Evolutionary conservation across 2,888 invertebrate species (phyloP), one percentile per base, ranked within the genome.

Genomic region (Furcula furcula): DNA sequence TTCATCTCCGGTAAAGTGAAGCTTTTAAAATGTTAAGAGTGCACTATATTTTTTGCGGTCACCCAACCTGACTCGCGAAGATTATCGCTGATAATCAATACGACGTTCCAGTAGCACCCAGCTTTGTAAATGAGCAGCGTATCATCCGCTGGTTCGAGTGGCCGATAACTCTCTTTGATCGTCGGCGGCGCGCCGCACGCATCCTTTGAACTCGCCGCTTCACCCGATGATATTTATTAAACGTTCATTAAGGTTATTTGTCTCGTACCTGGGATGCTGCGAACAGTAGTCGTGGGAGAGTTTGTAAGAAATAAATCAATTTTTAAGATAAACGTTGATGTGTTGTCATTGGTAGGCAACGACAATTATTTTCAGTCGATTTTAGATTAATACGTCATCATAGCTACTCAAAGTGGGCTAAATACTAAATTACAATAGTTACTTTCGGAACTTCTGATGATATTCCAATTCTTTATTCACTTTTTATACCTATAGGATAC

Each of bases 141-240:
- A n/a, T n/a, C n/a, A 75, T 77, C 66, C 64, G 55, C 45, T 57
- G 69, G 71, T 73, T 72, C 70, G 68, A 76, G 79, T 75, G 68
- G 73, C 58, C 68, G 78, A 79, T 80, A 80, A 77, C 69, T 75
- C 65, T 73, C 82, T 79, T 83, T 84, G 80, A 81, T 75, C 67
- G 63, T 39, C 40, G 42, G 44, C 47, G 42, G 44, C 47, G 64
- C 46, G 46, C 44, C 56, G n/a, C 60, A 53, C 62, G 63, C 62
- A 61, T 65, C 55, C 69, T 83, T 86, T 86, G 75, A 82, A 76
- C 74, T 66, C 55, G 65, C 84, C 85, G 84, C 68, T 67, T 60
- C 67, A 66, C 65, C 72, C 61, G 67, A 66, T 56, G 72, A 67
- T 54, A 68, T 70, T 65, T 74, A 76, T 76, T 77, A 76, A 73